phyloP scores from a whole-genome alignment of 2,113 vertebrate genomes.

The Clarias gariepinus region DNA sequence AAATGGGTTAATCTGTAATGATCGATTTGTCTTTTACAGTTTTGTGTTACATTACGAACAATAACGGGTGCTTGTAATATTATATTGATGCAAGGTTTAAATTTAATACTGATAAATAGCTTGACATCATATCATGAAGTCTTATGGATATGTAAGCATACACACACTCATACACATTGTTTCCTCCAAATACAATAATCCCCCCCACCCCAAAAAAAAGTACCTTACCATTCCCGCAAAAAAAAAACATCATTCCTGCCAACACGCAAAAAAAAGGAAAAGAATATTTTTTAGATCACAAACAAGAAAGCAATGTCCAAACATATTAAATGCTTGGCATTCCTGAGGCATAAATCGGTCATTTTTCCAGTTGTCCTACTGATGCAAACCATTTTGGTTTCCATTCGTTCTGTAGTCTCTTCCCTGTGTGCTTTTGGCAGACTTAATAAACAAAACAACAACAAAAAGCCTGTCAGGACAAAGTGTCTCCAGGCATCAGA shows the following conservation, averaged over 20 bases:
- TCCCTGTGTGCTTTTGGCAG: slow-evolving; percentile 22
- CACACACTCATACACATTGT: background rate
- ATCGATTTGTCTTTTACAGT: background rate
- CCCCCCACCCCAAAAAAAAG: no score
- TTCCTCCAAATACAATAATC: no score
- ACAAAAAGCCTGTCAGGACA: background rate
- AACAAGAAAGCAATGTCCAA: background rate
- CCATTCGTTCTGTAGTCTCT: slow-evolving; percentile 20
- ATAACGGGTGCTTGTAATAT: background rate
- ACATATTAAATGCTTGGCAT: background rate
- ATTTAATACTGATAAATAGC: background rate
- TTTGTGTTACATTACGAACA: background rate
- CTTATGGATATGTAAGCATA: background rate
- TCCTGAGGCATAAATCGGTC: background rate
- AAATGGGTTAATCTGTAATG: background rate
- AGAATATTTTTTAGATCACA: background rate
- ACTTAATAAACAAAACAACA: slow-evolving; percentile 8
- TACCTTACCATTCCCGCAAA: no score
- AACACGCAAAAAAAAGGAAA: no score
- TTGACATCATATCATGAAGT: background rate
- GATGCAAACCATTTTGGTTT: slow-evolving; percentile 20
- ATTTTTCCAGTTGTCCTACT: slow-evolving; percentile 25
- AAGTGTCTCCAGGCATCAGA: slow-evolving; percentile 45
- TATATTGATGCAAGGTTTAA: background rate
- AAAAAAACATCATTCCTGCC: no score